Percentiles rank a stretch among this genome's conserved stretches.
phyloP scores from a whole-genome alignment of 2,888 invertebrate species.

The Aspidiotus destructor region DNA sequence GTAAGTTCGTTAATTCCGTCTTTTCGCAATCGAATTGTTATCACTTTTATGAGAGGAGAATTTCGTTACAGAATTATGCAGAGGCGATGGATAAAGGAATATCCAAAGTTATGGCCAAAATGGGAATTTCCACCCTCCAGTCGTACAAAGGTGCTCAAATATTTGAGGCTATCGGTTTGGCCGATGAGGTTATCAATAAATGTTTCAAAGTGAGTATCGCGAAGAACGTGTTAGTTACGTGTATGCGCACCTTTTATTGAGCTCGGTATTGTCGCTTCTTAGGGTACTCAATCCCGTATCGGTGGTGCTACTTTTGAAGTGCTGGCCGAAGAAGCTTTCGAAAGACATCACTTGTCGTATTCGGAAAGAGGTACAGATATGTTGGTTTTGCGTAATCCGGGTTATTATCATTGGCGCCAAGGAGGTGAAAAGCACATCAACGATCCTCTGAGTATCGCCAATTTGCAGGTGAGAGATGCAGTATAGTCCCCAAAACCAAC shows the following conservation, averaged over 20 bases:
- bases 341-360: slow-evolving; percentile 70
- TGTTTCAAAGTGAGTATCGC: slow-evolving; percentile 65
- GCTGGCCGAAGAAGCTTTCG: slow-evolving; percentile 73
- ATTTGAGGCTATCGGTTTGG: slow-evolving; percentile 94
- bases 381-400: slow-evolving; percentile 71
- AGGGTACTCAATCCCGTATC: slow-evolving; percentile 59
- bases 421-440: slow-evolving; percentile 98
- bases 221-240: not conserved
- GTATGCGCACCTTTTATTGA: not conserved
- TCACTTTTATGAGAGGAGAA: slow-evolving; percentile 11
- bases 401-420: slow-evolving; percentile 91
- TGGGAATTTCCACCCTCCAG: slow-evolving; percentile 98
- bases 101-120: slow-evolving; percentile 95
- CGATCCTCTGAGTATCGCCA: slow-evolving; percentile 75
- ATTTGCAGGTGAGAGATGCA: slow-evolving; percentile 50
- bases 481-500: not conserved
- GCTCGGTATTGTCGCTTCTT: not conserved
- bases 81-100: slow-evolving; percentile 85
- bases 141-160: slow-evolving; percentile 99
- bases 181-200: slow-evolving; percentile 82
- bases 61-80: slow-evolving; percentile 58
- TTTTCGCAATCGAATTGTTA: not conserved
- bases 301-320: slow-evolving; percentile 88
- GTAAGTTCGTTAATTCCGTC: slow-evolving; percentile 41
- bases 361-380: slow-evolving; percentile 57